Base-by-base conservation (phyloP, 2,113 vertebrate species). In the Cephalopholis sonnerati region DNA sequence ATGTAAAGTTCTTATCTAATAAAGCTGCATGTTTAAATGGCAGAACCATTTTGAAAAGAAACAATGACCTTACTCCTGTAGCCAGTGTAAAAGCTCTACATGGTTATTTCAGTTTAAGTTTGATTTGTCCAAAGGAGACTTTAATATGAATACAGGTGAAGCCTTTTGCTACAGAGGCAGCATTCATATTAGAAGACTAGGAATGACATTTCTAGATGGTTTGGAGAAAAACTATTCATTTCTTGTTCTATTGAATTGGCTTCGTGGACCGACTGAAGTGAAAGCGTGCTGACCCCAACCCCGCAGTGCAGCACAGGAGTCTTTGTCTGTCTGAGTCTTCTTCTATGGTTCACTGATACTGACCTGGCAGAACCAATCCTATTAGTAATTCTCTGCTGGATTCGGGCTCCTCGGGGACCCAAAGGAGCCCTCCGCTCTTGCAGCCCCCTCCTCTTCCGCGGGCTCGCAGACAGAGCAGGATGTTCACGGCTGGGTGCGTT, bases 351-450 rank as follows among this genome's bases (percentile, higher is more conserved):
- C 85, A 83, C 62, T 79, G 82, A 87, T 51, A 74, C 64, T 5
- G 70, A 87, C 81, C 89, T 73, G 44, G 87, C 83, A 85, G 66
- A 79, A 86, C 72, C 86, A 32, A 46, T 77, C 82, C 82, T 72
- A 91, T 89, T 89, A 92, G 86, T 89, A 87, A 86, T 82, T 89
- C 84, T 86, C 91, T 76, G 17, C 84, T 74, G 90, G 90, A 84
- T 87, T 76, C 62, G 20, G 59, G 58, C 77, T 85, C 77, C 58
- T 27, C n/a, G 20, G 44, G 75, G 64, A 84, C 55, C 68, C 80
- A 48, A 51, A 68, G 59, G 54, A 73, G 29, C 77, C 73, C 51
- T 65, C 55, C 13, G 2, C 77, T 66, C 58, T 36, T 17, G n/a
- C 48, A 65, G 12, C 70, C 57, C 44, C 57, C 51, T 80, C 69